Evolutionary conservation across 2,113 vertebrate genomes (phyloP).

Genomic region (Scomber colias): DNA sequence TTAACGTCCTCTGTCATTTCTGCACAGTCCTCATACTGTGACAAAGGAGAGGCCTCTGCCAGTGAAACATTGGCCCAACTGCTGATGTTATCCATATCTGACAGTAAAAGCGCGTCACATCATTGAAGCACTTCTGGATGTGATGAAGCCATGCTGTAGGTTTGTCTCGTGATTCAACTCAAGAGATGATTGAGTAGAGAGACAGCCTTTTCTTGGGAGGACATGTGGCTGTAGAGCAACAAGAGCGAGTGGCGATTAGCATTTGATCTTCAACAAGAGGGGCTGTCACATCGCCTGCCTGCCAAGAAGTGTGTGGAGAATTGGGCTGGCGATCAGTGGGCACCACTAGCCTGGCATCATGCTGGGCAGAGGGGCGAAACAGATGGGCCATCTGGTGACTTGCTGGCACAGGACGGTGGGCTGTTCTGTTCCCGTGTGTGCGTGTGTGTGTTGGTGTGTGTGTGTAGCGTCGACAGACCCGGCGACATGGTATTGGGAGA

Average conservation of each 20-base stretch:
- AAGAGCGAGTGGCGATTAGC: slow-evolving; percentile 58
- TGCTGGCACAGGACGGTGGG: slow-evolving; percentile 70
- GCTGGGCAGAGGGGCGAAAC: slow-evolving; percentile 75
- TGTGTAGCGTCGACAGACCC: slow-evolving; percentile 40
- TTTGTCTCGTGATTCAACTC: slow-evolving; percentile 34
- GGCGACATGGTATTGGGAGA: slow-evolving; percentile 61
- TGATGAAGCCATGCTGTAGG: neutral
- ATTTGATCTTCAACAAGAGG: slow-evolving; percentile 71
- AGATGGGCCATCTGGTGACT: slow-evolving; percentile 83
- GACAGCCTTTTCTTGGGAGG: slow-evolving; percentile 37
- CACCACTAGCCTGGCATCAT: slow-evolving; percentile 62
- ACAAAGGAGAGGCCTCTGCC: slow-evolving; percentile 35
- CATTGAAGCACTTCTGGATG: slow-evolving; percentile 49
- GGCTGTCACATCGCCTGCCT: slow-evolving; percentile 49
- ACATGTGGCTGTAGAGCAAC: slow-evolving; percentile 58
- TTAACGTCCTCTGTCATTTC: slow-evolving; percentile 44
- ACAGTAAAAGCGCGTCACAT: slow-evolving; percentile 31
- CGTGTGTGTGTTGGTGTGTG: slow-evolving; percentile 32
- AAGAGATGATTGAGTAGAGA: slow-evolving; percentile 15
- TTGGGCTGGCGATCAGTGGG: slow-evolving; percentile 76
- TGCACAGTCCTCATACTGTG: slow-evolving; percentile 26
- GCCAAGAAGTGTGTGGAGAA: slow-evolving; percentile 69
- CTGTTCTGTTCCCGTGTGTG: slow-evolving; percentile 46
- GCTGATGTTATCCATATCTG: slow-evolving; percentile 35
- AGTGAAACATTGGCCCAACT: slow-evolving; percentile 7